Base-by-base conservation (phyloP, 2,888 invertebrate genomes). In the Busseola fusca region DNA sequence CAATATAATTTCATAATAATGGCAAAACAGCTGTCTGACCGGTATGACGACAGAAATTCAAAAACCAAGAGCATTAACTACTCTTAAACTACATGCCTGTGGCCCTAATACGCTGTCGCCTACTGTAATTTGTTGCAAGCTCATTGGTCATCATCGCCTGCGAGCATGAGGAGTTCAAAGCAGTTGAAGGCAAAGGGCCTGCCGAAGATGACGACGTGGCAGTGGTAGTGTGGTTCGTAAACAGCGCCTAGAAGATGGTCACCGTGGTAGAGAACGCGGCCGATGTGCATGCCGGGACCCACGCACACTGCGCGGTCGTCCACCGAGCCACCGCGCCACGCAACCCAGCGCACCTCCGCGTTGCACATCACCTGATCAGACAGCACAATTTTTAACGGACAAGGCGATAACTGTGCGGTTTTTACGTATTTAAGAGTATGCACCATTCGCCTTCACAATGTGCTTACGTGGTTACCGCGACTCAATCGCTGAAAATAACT, bases 181-280 rank as follows among this genome's bases (percentile, higher is more conserved):
- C 93, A 93, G 84, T 91, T 93, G 86, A 95, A 95, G n/a, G 93
- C 93, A 83, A 94, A 93, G 2, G 93, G 93, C 0, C 94, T 86
- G 16, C 90, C 91, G 81, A 91, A 93, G 76, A 95, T 92, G 78
- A 93, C 87, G 59, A 95, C 92, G 81, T 94, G 92, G 80, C 95
- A 95, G 75, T 92, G 89, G 83, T 87, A 89, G 65, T 82, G 69
- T 3, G 92, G 93, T 42, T 90, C 84, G 54, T 78, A 83, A 3
- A 93, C 93, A 25, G 92, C 86, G 59, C 93, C 93, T 21, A 93
- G 78, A 3, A 86, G 82, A 60, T 88, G 83, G 48, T 80, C 67
- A 64, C 92, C 93, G 74, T 93, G 90, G 84, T 91, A 91, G 76
- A 85, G 77, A 25, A 94, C 84, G 14, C 84, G 76, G 3, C 86